phyloP scores from a whole-genome alignment of 2,113 vertebrate genomes.

The Cephalopterus ornatus region DNA sequence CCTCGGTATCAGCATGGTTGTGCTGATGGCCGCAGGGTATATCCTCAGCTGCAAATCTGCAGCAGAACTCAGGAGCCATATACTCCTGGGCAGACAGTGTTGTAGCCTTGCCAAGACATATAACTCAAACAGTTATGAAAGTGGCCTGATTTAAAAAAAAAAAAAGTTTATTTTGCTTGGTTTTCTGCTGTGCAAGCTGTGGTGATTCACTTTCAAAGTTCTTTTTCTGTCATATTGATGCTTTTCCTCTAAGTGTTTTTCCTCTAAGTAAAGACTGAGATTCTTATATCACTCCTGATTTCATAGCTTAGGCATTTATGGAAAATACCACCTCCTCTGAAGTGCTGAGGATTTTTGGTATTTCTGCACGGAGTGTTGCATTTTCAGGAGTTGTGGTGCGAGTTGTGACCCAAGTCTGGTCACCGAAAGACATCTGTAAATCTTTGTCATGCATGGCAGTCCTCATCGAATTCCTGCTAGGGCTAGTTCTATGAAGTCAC shows the following conservation, averaged over 20 bases:
- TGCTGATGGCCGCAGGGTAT: background rate
- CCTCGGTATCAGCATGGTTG: accelerated
- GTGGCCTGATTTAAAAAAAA: background rate
- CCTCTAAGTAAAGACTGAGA: background rate
- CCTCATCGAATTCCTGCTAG: accelerated
- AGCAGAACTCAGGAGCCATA: background rate
- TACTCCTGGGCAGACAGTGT: background rate
- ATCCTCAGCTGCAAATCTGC: background rate
- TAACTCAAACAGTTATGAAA: background rate
- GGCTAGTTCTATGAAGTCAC: background rate
- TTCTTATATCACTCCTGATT: background rate
- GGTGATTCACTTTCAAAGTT: background rate
- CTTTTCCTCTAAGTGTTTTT: background rate
- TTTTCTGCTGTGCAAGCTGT: background rate
- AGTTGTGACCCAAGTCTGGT: background rate
- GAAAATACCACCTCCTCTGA: background rate
- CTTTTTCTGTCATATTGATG: background rate
- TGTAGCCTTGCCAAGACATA: background rate
- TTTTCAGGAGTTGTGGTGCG: background rate
- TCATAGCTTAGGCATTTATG: background rate
- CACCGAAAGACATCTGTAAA: background rate
- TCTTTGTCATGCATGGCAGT: background rate
- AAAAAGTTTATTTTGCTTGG: background rate
- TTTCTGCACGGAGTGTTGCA: background rate
- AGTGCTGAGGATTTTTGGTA: background rate